Evolutionary conservation across 2,888 invertebrate genomes (phyloP).

Genomic region (Entomobrya multifasciata): DNA sequence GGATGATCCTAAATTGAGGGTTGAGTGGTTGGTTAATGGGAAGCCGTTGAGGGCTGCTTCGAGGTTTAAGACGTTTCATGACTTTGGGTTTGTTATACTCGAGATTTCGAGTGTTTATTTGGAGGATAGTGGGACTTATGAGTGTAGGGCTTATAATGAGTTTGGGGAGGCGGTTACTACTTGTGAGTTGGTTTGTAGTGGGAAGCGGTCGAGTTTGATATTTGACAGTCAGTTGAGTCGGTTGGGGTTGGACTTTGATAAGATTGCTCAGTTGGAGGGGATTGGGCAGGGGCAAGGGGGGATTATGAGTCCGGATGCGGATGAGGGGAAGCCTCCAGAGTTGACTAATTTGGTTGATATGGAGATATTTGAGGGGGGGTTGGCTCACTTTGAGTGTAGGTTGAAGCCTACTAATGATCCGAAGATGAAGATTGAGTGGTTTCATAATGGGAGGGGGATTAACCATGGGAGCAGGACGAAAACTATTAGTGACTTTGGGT

Average conservation of each 20-base stretch:
- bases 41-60: conserved; percentile 94
- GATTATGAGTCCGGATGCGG: conserved; percentile 87
- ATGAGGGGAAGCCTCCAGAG: conserved; percentile 91
- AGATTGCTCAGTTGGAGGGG: conserved; percentile 95
- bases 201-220: conserved; percentile 83
- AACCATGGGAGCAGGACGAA: conserved; percentile 87
- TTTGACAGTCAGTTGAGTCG: conserved; percentile 92
- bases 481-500: conserved; percentile 98
- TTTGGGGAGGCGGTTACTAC: conserved; percentile 94
- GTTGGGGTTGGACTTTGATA: conserved; percentile 89
- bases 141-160: conserved; percentile 95
- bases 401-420: conserved; percentile 94
- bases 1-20: conserved; percentile 93
- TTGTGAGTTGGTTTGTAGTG: conserved; percentile 89
- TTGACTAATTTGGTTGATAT: conserved; percentile 93
- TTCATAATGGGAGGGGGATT: conserved; percentile 87
- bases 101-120: conserved; percentile 95
- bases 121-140: conserved; percentile 95
- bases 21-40: conserved; percentile 98
- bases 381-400: conserved; percentile 96
- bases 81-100: conserved; percentile 96
- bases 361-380: conserved; percentile 90
- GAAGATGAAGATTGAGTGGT: conserved; percentile 98
- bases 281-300: conserved; percentile 85
- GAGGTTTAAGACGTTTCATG: conserved; percentile 94